Percentiles rank a stretch among this genome's conserved stretches.
Evolutionary conservation across 2,113 vertebrate genomes (phyloP).

Genomic region (Coracopsis vasa): DNA sequence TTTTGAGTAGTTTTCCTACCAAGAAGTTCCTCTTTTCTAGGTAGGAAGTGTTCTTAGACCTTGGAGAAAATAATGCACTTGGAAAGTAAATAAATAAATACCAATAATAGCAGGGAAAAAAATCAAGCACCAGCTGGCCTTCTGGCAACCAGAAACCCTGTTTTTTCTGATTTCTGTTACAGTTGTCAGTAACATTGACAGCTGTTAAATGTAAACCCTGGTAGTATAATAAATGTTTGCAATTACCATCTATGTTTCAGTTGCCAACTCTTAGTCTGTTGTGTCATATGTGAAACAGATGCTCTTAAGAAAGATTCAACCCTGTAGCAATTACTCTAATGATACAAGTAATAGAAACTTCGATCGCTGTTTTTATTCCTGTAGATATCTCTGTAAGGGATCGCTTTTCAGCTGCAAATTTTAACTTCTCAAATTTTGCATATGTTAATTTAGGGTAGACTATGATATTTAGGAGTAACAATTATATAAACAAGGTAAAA

Average conservation of each 20-base stretch:
- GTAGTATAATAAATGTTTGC: conserved; percentile 49
- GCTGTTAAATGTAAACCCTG: conserved; percentile 62
- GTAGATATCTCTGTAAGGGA: neutral
- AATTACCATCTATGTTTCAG: conserved; percentile 53
- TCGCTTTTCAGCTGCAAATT: neutral
- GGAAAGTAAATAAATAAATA: neutral
- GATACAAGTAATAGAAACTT: neutral
- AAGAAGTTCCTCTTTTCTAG: neutral
- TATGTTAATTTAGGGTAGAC: neutral
- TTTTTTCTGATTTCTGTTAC: conserved; percentile 54
- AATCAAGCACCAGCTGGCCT: conserved; percentile 23
- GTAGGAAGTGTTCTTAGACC: neutral
- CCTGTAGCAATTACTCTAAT: neutral
- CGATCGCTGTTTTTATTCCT: neutral
- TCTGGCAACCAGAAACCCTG: conserved; percentile 40
- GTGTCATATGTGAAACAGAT: conserved; percentile 39
- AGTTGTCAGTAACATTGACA: conserved; percentile 65
- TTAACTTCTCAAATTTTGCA: neutral
- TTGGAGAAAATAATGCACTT: neutral
- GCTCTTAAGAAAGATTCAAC: conserved; percentile 45
- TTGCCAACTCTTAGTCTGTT: conserved; percentile 54
- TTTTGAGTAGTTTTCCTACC: neutral
- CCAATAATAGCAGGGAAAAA: neutral
- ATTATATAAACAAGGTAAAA: neutral
- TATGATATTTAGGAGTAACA: neutral